Conservation (phyloP, 2,888 invertebrate genomes). For the Pollenia labialis region DNA sequence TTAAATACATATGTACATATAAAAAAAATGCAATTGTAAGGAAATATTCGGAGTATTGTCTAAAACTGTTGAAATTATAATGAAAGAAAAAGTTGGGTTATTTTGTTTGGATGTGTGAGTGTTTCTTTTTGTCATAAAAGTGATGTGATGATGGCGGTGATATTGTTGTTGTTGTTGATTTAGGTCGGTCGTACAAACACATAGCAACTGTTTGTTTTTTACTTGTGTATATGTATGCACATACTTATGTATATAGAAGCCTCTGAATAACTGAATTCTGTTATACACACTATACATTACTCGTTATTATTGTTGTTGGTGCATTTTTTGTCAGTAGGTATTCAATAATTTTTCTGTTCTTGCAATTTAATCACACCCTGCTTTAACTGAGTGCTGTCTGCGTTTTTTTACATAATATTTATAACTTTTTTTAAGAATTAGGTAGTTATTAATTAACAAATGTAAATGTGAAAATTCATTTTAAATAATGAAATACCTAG, state of each 20-base stretch:
- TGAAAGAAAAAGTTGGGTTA: too few relatives aligned
- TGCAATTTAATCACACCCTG: constrained; percentile 35
- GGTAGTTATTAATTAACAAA: too few relatives aligned
- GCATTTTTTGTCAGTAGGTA: constrained; percentile 17
- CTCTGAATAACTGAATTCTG: constrained; percentile 7
- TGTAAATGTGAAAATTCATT: too few relatives aligned
- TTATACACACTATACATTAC: constrained; percentile 49
- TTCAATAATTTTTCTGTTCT: neutral
- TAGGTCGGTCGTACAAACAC: constrained; percentile 43
- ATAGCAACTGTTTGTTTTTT: constrained; percentile 40
- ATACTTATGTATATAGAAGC: neutral
- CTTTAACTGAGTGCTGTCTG: neutral
- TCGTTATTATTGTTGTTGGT: neutral
- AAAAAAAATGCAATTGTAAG: too few relatives aligned
- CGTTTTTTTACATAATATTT: constrained; percentile 20
- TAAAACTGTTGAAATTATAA: too few relatives aligned
- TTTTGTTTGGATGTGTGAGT: neutral
- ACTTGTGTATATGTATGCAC: neutral
- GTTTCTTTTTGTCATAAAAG: neutral
- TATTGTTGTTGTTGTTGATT: constrained; percentile 36
- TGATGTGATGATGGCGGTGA: constrained; percentile 16
- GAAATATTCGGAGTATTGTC: too few relatives aligned
- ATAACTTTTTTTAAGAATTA: neutral
- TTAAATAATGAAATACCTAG: too few relatives aligned
- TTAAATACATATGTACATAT: too few relatives aligned